phyloP scores from a whole-genome alignment of 2,888 invertebrate genomes.

The Synanthedon tipuliformis region DNA sequence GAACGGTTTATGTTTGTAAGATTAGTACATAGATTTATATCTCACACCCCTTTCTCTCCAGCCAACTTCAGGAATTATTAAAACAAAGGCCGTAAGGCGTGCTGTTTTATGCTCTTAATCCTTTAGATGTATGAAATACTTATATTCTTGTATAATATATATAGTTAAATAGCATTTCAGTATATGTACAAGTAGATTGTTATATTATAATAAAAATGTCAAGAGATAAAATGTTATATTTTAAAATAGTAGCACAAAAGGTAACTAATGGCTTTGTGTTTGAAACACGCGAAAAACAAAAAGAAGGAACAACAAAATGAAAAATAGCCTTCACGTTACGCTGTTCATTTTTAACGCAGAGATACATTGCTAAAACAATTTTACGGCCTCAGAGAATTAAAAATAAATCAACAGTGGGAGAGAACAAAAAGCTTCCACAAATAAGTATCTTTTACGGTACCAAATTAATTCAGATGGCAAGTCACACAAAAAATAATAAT shows the following conservation, averaged over 20 bases:
- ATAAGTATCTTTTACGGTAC: not conserved
- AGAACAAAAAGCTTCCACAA: not conserved
- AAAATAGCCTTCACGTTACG: slow-evolving; percentile 10
- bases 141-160: too few relatives aligned
- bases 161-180: too few relatives aligned
- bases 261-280: slow-evolving; percentile 27
- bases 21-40: too few relatives aligned
- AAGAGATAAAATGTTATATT: not conserved
- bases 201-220: not conserved
- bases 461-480: not conserved
- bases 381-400: slow-evolving; percentile 13
- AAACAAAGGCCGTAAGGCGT: too few relatives aligned
- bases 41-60: too few relatives aligned
- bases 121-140: too few relatives aligned
- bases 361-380: slow-evolving; percentile 16
- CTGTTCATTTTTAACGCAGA: slow-evolving; percentile 6
- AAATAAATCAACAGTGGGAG: slow-evolving; percentile 8
- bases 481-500: too few relatives aligned
- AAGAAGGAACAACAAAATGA: slow-evolving; percentile 16
- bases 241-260: slow-evolving; percentile 4
- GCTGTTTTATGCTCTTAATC: too few relatives aligned
- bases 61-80: too few relatives aligned
- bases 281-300: slow-evolving; percentile 23
- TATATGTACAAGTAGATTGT: not conserved
- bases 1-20: too few relatives aligned